Conservation (phyloP, 2,113 vertebrate genomes). For the Herpailurus yagouaroundi region DNA sequence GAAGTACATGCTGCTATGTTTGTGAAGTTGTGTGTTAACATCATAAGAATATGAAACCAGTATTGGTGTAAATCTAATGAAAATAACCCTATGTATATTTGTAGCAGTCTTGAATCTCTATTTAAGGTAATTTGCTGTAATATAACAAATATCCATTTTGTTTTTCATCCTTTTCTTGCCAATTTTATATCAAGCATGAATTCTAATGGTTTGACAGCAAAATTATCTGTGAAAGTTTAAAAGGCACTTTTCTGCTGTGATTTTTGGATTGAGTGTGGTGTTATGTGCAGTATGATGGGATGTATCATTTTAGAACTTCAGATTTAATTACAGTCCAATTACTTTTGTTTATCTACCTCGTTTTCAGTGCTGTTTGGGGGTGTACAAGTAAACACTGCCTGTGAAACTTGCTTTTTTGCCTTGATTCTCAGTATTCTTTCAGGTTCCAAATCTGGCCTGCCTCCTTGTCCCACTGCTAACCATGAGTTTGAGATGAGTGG, state of each 20-base stretch:
- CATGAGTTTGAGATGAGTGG: slow-evolving; percentile 31
- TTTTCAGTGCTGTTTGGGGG: slow-evolving; percentile 80
- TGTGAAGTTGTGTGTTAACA: slow-evolving; percentile 70
- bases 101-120: slow-evolving; percentile 69
- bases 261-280: slow-evolving; percentile 58
- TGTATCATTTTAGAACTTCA: slow-evolving; percentile 75
- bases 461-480: slow-evolving; percentile 47
- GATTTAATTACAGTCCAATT: slow-evolving; percentile 68
- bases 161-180: slow-evolving; percentile 66
- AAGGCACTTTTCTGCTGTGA: slow-evolving; percentile 76
- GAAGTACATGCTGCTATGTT: slow-evolving; percentile 72
- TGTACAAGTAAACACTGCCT: slow-evolving; percentile 73
- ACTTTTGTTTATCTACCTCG: slow-evolving; percentile 84
- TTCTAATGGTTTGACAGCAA: slow-evolving; percentile 68
- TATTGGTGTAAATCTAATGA: slow-evolving; percentile 69
- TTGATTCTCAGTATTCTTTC: slow-evolving; percentile 76
- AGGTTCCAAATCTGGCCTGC: slow-evolving; percentile 64
- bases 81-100: slow-evolving; percentile 69
- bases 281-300: slow-evolving; percentile 62
- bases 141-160: slow-evolving; percentile 55
- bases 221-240: slow-evolving; percentile 76
- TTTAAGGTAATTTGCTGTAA: slow-evolving; percentile 73
- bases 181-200: slow-evolving; percentile 68
- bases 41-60: slow-evolving; percentile 62
- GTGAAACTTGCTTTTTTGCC: slow-evolving; percentile 77